These are phyloP conservation scores for Diloba caeruleocephala DNA, from an alignment of 2,888 invertebrate genomes.

Conservation along the genomic window DNA sequence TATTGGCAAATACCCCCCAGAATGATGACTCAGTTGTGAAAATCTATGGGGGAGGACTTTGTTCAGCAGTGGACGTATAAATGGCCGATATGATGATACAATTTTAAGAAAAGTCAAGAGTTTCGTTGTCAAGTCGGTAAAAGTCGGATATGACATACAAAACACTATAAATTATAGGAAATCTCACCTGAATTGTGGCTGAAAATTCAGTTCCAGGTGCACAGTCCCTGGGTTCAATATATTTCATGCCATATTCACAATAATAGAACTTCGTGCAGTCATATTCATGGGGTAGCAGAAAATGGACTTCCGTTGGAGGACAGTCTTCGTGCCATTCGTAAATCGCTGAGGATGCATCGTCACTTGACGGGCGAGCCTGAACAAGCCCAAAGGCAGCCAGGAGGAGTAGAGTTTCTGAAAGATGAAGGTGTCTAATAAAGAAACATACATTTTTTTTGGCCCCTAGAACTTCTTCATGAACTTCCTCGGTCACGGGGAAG, in stretches of 20 bases:
- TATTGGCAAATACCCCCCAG: too few relatives aligned
- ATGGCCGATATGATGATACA: too few relatives aligned
- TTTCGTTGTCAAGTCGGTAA: too few relatives aligned
- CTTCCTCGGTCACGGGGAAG: too few relatives aligned
- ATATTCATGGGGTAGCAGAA: constrained; percentile 72
- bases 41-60: too few relatives aligned
- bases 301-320: constrained; percentile 87
- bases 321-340: constrained; percentile 90
- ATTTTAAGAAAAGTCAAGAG: too few relatives aligned
- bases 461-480: too few relatives aligned
- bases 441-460: too few relatives aligned
- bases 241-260: constrained; percentile 73
- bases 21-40: too few relatives aligned
- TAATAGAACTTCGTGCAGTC: constrained; percentile 80
- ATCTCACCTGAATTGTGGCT: constrained; percentile 61
- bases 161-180: not conserved
- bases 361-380: constrained; percentile 49
- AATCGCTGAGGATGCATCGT: constrained; percentile 68
- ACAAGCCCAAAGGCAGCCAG: constrained; percentile 56
- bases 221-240: constrained; percentile 58
- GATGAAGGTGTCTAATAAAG: too few relatives aligned
- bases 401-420: constrained; percentile 61
- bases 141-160: too few relatives aligned
- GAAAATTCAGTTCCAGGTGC: constrained; percentile 73
- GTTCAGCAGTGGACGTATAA: too few relatives aligned